Percentiles rank a stretch among this genome's conserved stretches.
Evolutionary conservation across 2,888 invertebrate species (phyloP).

Genomic region (Acrobasis suavella): DNA sequence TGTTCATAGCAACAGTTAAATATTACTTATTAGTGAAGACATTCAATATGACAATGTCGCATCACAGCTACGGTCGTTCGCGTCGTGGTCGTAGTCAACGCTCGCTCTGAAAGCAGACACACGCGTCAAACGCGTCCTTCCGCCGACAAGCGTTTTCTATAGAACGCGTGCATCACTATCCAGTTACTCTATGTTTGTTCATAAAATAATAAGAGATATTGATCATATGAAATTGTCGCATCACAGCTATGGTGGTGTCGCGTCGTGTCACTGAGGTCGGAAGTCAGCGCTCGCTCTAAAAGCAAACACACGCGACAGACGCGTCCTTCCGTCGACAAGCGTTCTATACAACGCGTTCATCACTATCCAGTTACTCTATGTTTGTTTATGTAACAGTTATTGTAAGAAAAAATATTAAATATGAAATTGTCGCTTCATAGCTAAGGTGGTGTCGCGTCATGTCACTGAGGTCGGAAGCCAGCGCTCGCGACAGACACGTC

Average conservation of each 20-base stretch:
- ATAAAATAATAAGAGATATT: constrained; percentile 24
- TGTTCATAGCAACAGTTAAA: too few relatives aligned
- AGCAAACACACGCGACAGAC: constrained; percentile 72
- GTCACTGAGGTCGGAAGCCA: constrained; percentile 71
- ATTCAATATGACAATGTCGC: constrained; percentile 40
- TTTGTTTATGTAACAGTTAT: background rate
- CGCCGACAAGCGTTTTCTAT: constrained; percentile 1
- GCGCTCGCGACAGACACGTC: constrained; percentile 71
- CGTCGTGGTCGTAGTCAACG: constrained; percentile 61
- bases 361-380: constrained; percentile 35
- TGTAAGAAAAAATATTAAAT: constrained; percentile 26
- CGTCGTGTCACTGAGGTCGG: constrained; percentile 63
- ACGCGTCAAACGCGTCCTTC: constrained; percentile 34
- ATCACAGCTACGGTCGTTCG: constrained; percentile 49
- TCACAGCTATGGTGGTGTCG: constrained; percentile 41
- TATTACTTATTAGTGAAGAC: constrained; percentile 6
- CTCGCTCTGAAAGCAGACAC: constrained; percentile 70
- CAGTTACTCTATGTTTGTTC: constrained; percentile 35
- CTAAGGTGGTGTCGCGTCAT: constrained; percentile 46
- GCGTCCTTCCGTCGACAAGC: constrained; percentile 73
- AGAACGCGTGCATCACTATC: background rate
- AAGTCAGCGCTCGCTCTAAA: constrained; percentile 66
- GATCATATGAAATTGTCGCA: constrained; percentile 41
- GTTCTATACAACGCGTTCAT: constrained; percentile 42
- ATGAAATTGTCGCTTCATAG: constrained; percentile 44